These are phyloP conservation scores for Drosophila neocordata DNA, from an alignment of 1,140 invertebrate species.

Conservation along the genomic window DNA sequence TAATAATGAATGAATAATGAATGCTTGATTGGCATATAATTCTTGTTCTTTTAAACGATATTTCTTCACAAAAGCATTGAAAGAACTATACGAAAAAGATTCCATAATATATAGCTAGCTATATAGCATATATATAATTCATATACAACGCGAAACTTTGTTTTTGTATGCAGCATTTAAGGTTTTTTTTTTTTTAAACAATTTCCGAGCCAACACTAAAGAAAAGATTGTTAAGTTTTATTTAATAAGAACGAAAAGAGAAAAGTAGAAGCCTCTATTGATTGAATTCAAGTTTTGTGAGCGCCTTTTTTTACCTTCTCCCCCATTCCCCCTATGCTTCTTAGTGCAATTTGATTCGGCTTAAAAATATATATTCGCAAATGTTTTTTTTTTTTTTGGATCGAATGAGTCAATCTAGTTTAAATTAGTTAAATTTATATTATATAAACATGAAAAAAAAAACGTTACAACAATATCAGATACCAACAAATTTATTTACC, in stretches of 20 bases:
- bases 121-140: slow-evolving; percentile 32
- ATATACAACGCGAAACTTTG: slow-evolving; percentile 47
- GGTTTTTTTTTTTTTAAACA: slow-evolving; percentile 54
- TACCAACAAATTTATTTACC: slow-evolving; percentile 10
- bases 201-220: slow-evolving; percentile 73
- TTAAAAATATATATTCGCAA: slow-evolving; percentile 20
- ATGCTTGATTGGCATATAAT: slow-evolving; percentile 64
- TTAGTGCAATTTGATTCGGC: slow-evolving; percentile 73
- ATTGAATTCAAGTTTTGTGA: slow-evolving; percentile 51
- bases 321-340: slow-evolving; percentile 33
- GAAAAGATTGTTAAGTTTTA: slow-evolving; percentile 75
- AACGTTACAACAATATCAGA: neutral
- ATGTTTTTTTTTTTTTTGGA: slow-evolving; percentile 43
- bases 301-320: neutral
- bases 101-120: slow-evolving; percentile 56
- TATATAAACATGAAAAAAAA: slow-evolving; percentile 44
- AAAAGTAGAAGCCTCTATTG: slow-evolving; percentile 17
- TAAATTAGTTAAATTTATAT: slow-evolving; percentile 73
- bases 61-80: slow-evolving; percentile 53
- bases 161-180: slow-evolving; percentile 63
- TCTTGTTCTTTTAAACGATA: slow-evolving; percentile 77
- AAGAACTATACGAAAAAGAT: slow-evolving; percentile 59
- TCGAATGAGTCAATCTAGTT: slow-evolving; percentile 68
- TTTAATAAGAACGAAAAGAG: slow-evolving; percentile 49
- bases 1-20: slow-evolving; percentile 76